These are phyloP conservation scores for Seira sanloemensis DNA, from an alignment of 2,888 invertebrate species.

Conservation along the genomic window DNA sequence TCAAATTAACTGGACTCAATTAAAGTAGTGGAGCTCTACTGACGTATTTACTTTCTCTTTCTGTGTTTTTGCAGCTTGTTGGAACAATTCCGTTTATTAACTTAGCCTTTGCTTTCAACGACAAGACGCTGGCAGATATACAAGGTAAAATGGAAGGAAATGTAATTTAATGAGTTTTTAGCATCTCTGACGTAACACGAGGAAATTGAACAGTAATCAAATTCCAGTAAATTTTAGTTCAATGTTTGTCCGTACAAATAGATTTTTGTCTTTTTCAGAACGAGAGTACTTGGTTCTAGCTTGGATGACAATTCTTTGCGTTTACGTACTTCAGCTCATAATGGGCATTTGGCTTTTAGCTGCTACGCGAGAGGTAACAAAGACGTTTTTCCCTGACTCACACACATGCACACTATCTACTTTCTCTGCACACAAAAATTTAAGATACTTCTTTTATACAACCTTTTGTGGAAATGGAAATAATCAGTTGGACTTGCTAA, in stretches of 20 bases:
- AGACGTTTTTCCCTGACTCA: background rate
- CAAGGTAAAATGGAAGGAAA: conserved; percentile 58
- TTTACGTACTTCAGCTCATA: conserved; percentile 68
- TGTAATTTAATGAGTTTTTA: too few relatives aligned
- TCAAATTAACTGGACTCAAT: too few relatives aligned
- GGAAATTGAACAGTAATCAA: background rate
- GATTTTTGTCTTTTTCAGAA: conserved; percentile 44
- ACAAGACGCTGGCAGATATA: conserved; percentile 62
- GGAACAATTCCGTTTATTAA: conserved; percentile 70
- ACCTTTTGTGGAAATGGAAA: background rate
- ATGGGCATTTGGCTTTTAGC: conserved; percentile 70
- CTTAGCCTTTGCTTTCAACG: conserved; percentile 68
- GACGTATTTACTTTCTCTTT: background rate
- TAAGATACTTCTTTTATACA: too few relatives aligned
- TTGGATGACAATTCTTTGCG: conserved; percentile 67
- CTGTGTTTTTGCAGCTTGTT: conserved; percentile 67
- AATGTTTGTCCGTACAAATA: too few relatives aligned
- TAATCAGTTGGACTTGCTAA: background rate
- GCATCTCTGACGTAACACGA: too few relatives aligned
- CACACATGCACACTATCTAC: background rate
- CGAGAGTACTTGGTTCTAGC: conserved; percentile 66
- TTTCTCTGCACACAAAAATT: background rate
- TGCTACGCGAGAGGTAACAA: conserved; percentile 68
- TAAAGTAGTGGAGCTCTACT: background rate
- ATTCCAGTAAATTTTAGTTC: background rate